Base-by-base conservation (phyloP, 37 sponge, comb jelly and placozoan species). In the Hormiphora californensis region DNA sequence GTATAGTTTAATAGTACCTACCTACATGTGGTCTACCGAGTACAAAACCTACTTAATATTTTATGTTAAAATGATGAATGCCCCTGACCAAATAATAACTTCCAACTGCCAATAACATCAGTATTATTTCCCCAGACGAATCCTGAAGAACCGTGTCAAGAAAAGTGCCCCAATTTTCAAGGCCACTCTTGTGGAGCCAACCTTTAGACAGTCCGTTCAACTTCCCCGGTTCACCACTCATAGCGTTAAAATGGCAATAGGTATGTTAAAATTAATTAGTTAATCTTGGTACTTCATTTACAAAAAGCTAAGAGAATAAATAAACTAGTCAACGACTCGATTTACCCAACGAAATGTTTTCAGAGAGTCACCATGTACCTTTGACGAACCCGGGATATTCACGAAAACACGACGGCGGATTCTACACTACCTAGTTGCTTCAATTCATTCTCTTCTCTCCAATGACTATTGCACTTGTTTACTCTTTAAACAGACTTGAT, bases 341-440 rank as follows among this genome's bases (percentile, higher is more conserved):
- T n/a, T n/a, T n/a, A n/a, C n/a, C n/a, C n/a, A n/a, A n/a, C n/a
- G n/a, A 15, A 49, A 9, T 86, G 33, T 86, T 57, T 63, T 32
- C 59, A 91, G 94, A 92, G 87, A 91, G 97, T 68, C 97, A 96
- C 44, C 97, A 96, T 85, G 89, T 88, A 12, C 92, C 94, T 36
- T 91, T 91, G 32, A 98, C 99, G 0, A 98, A 98, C 87, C 90
- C 91, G 32, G 99, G 99, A 11, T 98, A 93, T 86, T 98, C 99
- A 0, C 73, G 99, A 49, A 98, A 98, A 88, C 88, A 89, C 85
- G 95, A 98, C 87, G 99, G 99, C 32, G 99, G 95, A 17, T 98
- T 98, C 62, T 98, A 91, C 85, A 91, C 95, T 0, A 91, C 91
- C 7, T 95, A 39, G n/a, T n/a, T n/a, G n/a, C n/a, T n/a, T n/a